Evolutionary conservation across 1,140 invertebrate genomes (phyloP).

Genomic region (Venturia canescens): DNA sequence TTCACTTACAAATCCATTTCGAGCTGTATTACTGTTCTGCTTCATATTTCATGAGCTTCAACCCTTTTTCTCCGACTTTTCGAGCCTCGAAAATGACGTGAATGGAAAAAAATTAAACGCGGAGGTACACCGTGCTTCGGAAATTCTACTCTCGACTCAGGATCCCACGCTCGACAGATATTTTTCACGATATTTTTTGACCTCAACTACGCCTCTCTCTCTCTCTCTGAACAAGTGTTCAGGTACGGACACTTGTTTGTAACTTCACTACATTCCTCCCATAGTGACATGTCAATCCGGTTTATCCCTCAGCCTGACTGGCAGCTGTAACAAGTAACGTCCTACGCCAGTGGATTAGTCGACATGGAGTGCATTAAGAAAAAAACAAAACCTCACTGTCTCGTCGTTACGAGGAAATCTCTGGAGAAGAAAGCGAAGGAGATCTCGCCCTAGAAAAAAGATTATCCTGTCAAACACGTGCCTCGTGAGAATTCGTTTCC

Average conservation of each 20-base stretch:
- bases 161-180: background rate
- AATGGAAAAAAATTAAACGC: background rate
- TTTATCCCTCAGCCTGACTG: background rate
- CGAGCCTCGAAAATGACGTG: no score
- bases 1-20: background rate
- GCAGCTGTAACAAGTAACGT: background rate
- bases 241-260: slow-evolving; percentile 7
- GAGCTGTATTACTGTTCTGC: background rate
- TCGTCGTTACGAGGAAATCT: background rate
- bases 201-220: background rate
- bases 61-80: no score
- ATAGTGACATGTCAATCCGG: background rate
- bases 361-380: slow-evolving; percentile 2
- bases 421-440: background rate
- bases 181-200: background rate
- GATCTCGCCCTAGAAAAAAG: background rate
- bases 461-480: slow-evolving; percentile 26
- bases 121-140: background rate
- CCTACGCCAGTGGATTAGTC: background rate
- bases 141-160: background rate
- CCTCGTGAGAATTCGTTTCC: background rate
- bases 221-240: no score
- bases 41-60: background rate
- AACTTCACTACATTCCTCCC: background rate
- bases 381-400: background rate